phyloP scores from a whole-genome alignment of 2,797 vertebrate species.

The Numenius phaeopus region DNA sequence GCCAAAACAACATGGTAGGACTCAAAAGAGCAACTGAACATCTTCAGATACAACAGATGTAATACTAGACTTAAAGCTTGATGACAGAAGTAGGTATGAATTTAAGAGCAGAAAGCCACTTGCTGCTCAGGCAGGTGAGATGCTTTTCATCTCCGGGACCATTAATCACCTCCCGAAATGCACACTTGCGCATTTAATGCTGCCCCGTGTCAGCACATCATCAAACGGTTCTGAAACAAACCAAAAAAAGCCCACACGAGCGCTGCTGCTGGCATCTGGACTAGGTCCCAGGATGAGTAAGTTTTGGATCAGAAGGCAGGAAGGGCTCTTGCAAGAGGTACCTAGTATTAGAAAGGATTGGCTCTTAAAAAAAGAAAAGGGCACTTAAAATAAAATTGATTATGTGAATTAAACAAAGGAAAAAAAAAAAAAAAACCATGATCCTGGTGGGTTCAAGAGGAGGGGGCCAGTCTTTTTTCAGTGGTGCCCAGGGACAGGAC shows the following conservation, averaged over 20 bases:
- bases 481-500: no score
- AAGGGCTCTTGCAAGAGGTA: not conserved
- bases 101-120: not conserved
- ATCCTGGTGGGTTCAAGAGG: not conserved
- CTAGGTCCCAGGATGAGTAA: not conserved
- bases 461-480: no score
- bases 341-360: not conserved
- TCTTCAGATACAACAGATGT: not conserved
- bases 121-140: not conserved
- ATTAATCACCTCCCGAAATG: not conserved
- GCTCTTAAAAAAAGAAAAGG: not conserved
- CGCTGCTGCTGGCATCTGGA: constrained; percentile 2
- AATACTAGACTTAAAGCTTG: not conserved
- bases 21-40: not conserved
- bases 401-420: not conserved
- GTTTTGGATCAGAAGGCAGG: not conserved
- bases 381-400: not conserved
- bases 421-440: not conserved
- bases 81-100: not conserved
- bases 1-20: constrained; percentile 8
- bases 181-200: not conserved
- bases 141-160: not conserved
- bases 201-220: not conserved
- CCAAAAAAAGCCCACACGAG: not conserved
- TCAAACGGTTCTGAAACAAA: not conserved